Conservation (phyloP, 1,140 invertebrate genomes). For the Anastrepha obliqua region DNA sequence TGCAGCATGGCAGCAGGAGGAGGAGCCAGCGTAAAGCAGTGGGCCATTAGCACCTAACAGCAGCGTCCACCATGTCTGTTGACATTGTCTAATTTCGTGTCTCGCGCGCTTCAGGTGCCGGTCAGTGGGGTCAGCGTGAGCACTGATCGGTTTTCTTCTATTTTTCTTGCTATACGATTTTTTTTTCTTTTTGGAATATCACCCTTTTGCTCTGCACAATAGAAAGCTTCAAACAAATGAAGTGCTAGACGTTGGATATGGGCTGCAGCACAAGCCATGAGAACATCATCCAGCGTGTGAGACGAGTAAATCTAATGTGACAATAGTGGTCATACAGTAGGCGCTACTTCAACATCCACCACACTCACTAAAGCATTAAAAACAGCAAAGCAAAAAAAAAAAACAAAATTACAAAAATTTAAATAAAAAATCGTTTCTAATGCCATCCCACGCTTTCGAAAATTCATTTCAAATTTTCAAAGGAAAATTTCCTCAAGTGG, state of each 20-base stretch:
- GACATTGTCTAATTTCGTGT: conserved; percentile 42
- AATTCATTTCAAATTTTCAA: not conserved
- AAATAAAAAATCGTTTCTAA: not conserved
- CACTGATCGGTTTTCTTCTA: not conserved
- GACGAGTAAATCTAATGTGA: not conserved
- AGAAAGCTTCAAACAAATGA: conserved; percentile 19
- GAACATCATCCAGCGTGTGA: not conserved
- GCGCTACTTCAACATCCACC: not conserved
- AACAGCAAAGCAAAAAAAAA: too few relatives aligned
- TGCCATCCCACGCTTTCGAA: not conserved
- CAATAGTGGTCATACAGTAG: not conserved
- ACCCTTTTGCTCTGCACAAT: not conserved
- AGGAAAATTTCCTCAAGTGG: conserved; percentile 22
- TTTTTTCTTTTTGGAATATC: not conserved
- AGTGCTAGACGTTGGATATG: not conserved
- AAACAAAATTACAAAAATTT: not conserved
- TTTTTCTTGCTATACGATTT: not conserved
- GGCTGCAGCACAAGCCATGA: not conserved
- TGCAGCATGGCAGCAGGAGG: not conserved
- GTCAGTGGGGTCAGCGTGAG: conserved; percentile 8
- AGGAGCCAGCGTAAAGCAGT: conserved; percentile 7
- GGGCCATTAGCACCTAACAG: not conserved
- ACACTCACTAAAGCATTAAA: too few relatives aligned
- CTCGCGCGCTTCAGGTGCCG: conserved; percentile 26
- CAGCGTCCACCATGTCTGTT: conserved; percentile 16